Conservation (phyloP, 2,113 vertebrate genomes). For the Balaeniceps rex region DNA sequence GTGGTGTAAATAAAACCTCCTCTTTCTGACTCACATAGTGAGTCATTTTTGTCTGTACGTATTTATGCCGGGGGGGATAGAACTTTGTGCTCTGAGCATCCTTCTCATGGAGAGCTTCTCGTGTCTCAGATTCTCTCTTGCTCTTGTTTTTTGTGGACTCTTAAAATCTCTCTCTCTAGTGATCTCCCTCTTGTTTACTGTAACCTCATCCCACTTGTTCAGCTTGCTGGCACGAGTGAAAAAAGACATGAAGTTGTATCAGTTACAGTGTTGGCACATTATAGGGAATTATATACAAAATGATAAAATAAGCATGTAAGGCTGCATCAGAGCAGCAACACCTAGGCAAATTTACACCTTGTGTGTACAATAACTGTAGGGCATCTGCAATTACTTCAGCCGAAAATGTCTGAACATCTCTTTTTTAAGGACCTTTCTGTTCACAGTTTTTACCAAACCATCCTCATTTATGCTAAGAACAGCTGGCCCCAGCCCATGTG, state of each 20-base stretch:
- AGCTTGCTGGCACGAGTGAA: neutral
- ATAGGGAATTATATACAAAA: neutral
- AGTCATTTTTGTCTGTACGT: conserved; percentile 35
- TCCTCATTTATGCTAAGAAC: neutral
- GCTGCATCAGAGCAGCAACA: neutral
- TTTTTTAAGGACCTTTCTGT: neutral
- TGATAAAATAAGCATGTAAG: neutral
- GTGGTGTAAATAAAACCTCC: conserved; percentile 61
- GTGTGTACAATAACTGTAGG: neutral
- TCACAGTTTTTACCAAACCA: neutral
- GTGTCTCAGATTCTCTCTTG: neutral
- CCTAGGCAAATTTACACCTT: neutral
- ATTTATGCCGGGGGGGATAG: neutral
- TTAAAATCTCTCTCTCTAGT: neutral
- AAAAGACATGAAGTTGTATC: neutral
- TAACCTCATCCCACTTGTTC: conserved; percentile 29
- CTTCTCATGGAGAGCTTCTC: neutral
- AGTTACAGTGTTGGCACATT: neutral
- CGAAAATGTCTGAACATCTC: neutral
- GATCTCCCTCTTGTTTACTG: conserved; percentile 6
- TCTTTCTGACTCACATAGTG: conserved; percentile 55
- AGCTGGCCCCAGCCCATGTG: neutral
- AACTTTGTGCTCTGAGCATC: neutral
- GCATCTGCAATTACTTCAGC: neutral
- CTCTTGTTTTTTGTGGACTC: conserved; percentile 9